Percentiles rank a stretch among this genome's conserved stretches.
These are phyloP conservation scores for Prochilodus magdalenae DNA, from an alignment of 2,113 vertebrate species.

Conservation along the genomic window DNA sequence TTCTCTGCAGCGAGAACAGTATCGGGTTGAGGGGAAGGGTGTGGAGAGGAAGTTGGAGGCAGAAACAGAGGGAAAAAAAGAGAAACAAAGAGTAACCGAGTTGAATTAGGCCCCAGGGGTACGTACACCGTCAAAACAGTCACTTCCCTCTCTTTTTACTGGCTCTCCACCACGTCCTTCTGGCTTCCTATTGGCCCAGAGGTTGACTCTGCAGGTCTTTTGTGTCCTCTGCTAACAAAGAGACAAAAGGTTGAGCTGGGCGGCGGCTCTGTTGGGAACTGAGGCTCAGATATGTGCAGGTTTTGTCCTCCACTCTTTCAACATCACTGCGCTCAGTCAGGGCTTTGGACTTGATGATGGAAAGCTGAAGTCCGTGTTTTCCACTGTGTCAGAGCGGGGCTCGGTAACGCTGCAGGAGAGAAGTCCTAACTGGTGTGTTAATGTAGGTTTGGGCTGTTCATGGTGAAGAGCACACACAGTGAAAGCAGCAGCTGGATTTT, in stretches of 20 bases:
- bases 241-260: conserved; percentile 64
- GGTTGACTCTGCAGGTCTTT: conserved; percentile 49
- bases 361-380: neutral
- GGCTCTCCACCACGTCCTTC: conserved; percentile 51
- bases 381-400: neutral
- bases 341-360: neutral
- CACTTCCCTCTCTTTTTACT: conserved; percentile 65
- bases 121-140: conserved; percentile 62
- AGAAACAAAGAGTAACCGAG: conserved; percentile 53
- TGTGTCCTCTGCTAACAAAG: conserved; percentile 46
- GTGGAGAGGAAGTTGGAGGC: conserved; percentile 53
- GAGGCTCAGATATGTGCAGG: conserved; percentile 59
- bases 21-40: neutral
- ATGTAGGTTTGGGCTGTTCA: neutral
- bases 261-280: conserved; percentile 57
- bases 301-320: conserved; percentile 13
- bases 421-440: too few relatives aligned
- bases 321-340: neutral
- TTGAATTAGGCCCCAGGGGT: conserved; percentile 63
- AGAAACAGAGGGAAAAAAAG: neutral
- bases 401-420: too few relatives aligned
- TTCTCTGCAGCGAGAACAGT: neutral
- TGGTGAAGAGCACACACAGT: neutral
- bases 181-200: conserved; percentile 61
- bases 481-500: neutral